A percentile compares a stretch with the other conserved stretches of the same genome.
Evolutionary conservation across 2,113 vertebrate genomes (phyloP).

Genomic region (Gnathonemus echidnorhynchus): DNA sequence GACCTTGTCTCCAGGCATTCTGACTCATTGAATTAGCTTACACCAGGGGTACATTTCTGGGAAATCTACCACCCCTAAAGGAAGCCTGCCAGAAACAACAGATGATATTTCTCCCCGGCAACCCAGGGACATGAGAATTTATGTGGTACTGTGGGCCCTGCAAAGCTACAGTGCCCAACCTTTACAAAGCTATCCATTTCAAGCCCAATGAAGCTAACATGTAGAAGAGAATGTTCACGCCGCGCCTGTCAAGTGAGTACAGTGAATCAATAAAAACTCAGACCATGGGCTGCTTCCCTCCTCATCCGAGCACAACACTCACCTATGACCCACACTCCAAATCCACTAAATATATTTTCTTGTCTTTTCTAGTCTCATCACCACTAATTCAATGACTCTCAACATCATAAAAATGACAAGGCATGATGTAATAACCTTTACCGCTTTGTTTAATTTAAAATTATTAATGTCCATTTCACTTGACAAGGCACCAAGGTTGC

Average conservation of each 20-base stretch:
- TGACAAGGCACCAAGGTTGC: not conserved
- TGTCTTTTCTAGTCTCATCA: not conserved
- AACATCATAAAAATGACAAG: not conserved
- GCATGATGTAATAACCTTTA: not conserved
- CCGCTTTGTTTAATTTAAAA: not conserved
- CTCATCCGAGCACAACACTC: not conserved
- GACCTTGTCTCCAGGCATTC: not conserved
- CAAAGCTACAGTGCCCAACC: not conserved
- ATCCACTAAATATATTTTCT: not conserved
- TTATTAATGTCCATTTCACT: not conserved
- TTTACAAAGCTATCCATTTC: not conserved
- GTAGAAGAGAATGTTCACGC: not conserved
- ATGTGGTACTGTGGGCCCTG: not conserved
- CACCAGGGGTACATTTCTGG: not conserved
- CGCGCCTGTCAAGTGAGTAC: not conserved
- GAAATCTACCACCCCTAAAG: constrained; percentile 1
- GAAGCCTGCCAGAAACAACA: not conserved
- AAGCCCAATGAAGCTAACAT: not conserved
- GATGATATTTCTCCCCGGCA: not conserved
- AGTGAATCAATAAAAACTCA: not conserved
- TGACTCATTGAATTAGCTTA: not conserved
- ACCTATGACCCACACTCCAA: not conserved
- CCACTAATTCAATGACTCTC: not conserved
- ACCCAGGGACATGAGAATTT: not conserved
- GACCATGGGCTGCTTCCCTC: not conserved